phyloP scores from a whole-genome alignment of 2,113 vertebrate genomes.

The Petroica traversi region DNA sequence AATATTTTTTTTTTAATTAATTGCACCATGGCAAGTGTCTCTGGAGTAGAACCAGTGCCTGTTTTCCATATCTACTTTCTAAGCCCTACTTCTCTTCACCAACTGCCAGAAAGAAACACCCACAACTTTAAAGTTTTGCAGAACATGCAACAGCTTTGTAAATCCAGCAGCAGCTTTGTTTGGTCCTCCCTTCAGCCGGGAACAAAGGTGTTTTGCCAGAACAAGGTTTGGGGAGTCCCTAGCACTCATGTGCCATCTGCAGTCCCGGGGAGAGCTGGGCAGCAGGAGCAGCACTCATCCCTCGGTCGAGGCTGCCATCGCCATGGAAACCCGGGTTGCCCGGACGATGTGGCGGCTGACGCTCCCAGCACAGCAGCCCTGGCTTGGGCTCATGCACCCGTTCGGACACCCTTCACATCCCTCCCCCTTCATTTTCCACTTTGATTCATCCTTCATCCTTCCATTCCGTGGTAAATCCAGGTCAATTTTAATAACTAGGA shows the following conservation, averaged over 20 bases:
- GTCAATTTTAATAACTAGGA: slow-evolving; percentile 13
- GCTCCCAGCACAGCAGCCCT: neutral
- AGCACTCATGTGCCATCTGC: neutral
- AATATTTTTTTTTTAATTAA: too few species aligned
- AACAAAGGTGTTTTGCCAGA: accelerated
- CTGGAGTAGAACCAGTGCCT: neutral
- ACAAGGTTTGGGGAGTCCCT: neutral
- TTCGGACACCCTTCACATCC: neutral
- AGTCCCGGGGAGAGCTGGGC: neutral
- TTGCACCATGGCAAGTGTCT: neutral
- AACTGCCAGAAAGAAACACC: neutral
- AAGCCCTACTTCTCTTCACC: neutral
- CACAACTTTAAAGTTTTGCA: slow-evolving; percentile 59
- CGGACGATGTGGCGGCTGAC: slow-evolving; percentile 43
- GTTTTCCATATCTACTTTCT: neutral
- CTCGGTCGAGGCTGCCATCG: slow-evolving; percentile 38
- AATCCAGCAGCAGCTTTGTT: accelerated
- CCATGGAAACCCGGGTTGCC: slow-evolving; percentile 78
- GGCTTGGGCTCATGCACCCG: neutral
- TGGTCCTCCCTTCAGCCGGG: accelerated
- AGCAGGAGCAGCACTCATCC: slow-evolving; percentile 47
- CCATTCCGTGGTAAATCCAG: neutral
- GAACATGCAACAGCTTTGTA: neutral
- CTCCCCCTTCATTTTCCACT: neutral
- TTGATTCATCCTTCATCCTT: slow-evolving; percentile 43